Conservation (phyloP, 2,888 invertebrate genomes). For the Zygogramma bicolorata region DNA sequence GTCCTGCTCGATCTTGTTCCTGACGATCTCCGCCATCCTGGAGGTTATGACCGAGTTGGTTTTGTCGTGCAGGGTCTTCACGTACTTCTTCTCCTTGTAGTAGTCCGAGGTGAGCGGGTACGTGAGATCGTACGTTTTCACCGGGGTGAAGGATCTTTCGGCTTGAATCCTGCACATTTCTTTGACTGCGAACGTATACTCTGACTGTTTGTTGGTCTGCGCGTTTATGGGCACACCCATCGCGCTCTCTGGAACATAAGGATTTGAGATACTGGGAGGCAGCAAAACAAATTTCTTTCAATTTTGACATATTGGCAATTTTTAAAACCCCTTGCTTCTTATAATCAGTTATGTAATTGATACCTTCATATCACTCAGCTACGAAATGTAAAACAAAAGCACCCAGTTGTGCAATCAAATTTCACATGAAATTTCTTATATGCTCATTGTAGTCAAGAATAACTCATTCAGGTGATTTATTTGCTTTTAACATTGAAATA, state of each 20-base stretch:
- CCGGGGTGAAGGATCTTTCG: conserved; percentile 62
- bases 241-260: conserved; percentile 77
- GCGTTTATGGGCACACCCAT: conserved; percentile 85
- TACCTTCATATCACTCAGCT: no score
- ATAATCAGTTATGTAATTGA: no score
- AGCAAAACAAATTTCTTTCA: no score
- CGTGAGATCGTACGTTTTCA: conserved; percentile 68
- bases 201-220: conserved; percentile 76
- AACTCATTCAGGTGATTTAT: no score
- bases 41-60: conserved; percentile 70
- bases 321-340: no score
- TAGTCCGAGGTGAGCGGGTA: conserved; percentile 71
- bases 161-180: conserved; percentile 62
- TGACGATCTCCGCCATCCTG: conserved; percentile 32
- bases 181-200: conserved; percentile 80
- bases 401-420: no score
- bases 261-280: no score
- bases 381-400: no score
- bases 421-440: no score
- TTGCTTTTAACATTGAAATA: no score
- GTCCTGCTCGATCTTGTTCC: conserved; percentile 9
- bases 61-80: conserved; percentile 67
- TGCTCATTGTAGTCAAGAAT: no score
- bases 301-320: no score
- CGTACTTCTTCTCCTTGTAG: conserved; percentile 67